These are phyloP conservation scores for Drosophila rubida DNA, from an alignment of 2,888 invertebrate species.

Conservation along the genomic window DNA sequence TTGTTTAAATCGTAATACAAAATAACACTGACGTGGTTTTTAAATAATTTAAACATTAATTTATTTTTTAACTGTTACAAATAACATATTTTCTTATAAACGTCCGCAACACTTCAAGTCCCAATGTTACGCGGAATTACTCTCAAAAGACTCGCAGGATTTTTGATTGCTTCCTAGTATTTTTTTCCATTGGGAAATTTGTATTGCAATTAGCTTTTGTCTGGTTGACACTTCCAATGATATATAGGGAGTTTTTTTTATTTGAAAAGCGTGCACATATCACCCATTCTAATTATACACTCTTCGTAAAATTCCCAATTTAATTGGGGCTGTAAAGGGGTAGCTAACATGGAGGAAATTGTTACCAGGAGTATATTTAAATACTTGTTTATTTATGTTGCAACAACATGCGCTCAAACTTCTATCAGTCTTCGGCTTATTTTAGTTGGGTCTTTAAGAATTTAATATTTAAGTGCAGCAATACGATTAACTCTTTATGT, in stretches of 20 bases:
- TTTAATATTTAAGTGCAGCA: neutral
- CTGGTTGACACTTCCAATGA: neutral
- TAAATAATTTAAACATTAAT: too few species aligned
- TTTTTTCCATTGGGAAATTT: neutral
- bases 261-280: neutral
- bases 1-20: too few species aligned
- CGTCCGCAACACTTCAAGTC: too few species aligned
- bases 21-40: too few species aligned
- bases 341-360: neutral
- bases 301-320: neutral
- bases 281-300: neutral
- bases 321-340: neutral
- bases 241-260: neutral
- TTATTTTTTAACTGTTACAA: too few species aligned
- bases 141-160: too few species aligned
- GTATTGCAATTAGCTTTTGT: neutral
- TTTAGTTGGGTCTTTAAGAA: neutral
- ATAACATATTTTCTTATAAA: too few species aligned
- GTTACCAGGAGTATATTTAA: neutral
- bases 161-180: neutral
- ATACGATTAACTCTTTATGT: neutral
- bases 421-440: neutral
- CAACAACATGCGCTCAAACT: neutral
- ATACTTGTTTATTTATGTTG: neutral
- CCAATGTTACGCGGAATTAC: too few species aligned